Evolutionary conservation across 2,797 vertebrate genomes (phyloP).

Genomic region (Paguma larvata): DNA sequence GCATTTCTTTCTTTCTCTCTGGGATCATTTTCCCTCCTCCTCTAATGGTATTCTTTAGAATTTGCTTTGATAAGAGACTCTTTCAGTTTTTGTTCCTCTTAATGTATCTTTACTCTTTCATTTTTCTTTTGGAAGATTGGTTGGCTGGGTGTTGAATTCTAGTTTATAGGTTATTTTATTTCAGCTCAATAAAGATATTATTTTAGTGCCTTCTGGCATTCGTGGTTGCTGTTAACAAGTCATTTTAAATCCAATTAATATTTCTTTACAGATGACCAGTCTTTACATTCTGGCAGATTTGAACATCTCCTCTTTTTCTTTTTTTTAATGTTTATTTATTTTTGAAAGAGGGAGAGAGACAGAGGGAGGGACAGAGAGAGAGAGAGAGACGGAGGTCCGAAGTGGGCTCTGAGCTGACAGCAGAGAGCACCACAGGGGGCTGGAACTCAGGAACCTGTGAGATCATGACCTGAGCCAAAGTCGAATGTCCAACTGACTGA

Average conservation of each 20-base stretch:
- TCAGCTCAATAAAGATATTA: not conserved
- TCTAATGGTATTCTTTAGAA: not conserved
- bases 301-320: not conserved
- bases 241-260: not conserved
- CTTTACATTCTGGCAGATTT: not conserved
- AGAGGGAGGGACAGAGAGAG: too few relatives aligned
- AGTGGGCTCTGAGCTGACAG: too few relatives aligned
- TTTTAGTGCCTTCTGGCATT: not conserved
- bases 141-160: not conserved
- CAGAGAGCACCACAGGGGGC: too few relatives aligned
- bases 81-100: conserved; percentile 28
- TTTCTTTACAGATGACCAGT: not conserved
- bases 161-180: not conserved
- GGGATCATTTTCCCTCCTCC: not conserved
- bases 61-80: not conserved
- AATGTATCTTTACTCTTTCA: not conserved
- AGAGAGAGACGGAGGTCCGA: too few relatives aligned
- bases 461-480: too few relatives aligned
- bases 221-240: not conserved
- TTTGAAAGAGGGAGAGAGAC: too few relatives aligned
- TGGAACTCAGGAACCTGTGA: too few relatives aligned
- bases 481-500: too few relatives aligned
- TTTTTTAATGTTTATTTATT: not conserved
- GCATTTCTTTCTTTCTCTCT: not conserved
- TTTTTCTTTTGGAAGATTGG: conserved; percentile 29